phyloP scores from a whole-genome alignment of 2,888 invertebrate species.

The Dichetophora obliterata region DNA sequence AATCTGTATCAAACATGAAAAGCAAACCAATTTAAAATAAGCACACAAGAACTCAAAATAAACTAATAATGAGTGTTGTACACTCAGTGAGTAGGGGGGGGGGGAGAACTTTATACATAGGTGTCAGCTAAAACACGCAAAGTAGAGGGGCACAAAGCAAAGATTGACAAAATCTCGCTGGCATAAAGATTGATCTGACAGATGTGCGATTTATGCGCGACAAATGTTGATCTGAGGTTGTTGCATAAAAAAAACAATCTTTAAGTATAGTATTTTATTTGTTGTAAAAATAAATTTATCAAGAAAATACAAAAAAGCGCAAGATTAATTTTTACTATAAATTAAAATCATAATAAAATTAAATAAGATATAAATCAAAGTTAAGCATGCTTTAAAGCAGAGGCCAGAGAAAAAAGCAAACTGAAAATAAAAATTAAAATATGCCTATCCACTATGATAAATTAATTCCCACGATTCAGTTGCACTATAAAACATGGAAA shows the following conservation, averaged over 20 bases:
- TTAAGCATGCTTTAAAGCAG: not conserved
- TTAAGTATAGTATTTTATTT: not conserved
- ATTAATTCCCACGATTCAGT: conserved; percentile 12
- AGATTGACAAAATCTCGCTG: not conserved
- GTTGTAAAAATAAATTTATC: not conserved
- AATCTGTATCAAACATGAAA: too few species aligned
- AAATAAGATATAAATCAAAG: not conserved
- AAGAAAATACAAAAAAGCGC: not conserved
- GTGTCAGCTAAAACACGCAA: too few species aligned
- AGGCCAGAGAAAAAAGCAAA: not conserved
- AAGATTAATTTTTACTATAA: not conserved
- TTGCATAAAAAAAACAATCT: not conserved
- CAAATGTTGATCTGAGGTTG: conserved; percentile 16
- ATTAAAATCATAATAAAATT: not conserved
- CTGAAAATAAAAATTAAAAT: not conserved
- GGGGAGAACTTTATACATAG: too few species aligned
- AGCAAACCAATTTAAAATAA: not conserved
- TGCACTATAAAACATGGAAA: conserved; percentile 1
- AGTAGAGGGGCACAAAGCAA: not conserved
- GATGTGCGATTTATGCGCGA: conserved; percentile 19
- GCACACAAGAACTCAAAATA: not conserved
- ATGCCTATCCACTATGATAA: not conserved
- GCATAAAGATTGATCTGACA: conserved; percentile 1
- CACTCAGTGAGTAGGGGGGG: not conserved
- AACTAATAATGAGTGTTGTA: not conserved